Base-by-base conservation (phyloP, 1,140 invertebrate genomes). In the Calliopsis andreniformis region DNA sequence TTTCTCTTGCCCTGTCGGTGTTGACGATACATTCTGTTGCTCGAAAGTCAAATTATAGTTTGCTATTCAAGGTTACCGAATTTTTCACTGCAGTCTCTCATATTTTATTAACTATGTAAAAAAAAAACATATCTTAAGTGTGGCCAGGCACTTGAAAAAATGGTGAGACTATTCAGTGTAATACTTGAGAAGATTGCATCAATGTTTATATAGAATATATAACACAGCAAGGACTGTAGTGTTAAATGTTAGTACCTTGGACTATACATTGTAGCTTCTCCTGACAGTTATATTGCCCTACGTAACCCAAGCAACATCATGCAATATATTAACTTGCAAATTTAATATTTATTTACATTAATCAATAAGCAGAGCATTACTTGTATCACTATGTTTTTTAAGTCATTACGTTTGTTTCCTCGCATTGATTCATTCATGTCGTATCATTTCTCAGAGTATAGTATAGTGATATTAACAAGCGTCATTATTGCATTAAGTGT, bases 1-100 rank as follows among this genome's bases (percentile, higher is more conserved):
- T 89, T 89, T 90, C 83, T 87, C 87, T 88, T 90, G 84, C 80
- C 86, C 87, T 85, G 80, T 87, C 83, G 79, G 75, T 87, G 84
- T 86, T 82, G 83, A 88, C 81, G 79, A 78, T 87, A 89, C 82
- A 80, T 88, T 86, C 82, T 87, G 85, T 87, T 88, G 84, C 85
- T 87, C 86, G 83, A 87, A 85, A 88, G 78, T 87, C 83, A 86
- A 87, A 45, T n/a, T 82, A 86, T 85, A 84, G 63, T 80, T 86
- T 81, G 73, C 79, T 79, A 78, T 81, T 87, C 85, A 82, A 86
- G 78, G 76, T 83, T 58, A 83, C 77, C 83, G 83, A 81, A 78
- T 84, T 87, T 86, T 85, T 80, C 81, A 82, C 76, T 82, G 80
- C 86, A 87, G 79, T 85, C 78, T 71, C 35, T n/a, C 69, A 18